These are phyloP conservation scores for Heliconius nattereri DNA, from an alignment of 1,140 invertebrate genomes.

Conservation along the genomic window DNA sequence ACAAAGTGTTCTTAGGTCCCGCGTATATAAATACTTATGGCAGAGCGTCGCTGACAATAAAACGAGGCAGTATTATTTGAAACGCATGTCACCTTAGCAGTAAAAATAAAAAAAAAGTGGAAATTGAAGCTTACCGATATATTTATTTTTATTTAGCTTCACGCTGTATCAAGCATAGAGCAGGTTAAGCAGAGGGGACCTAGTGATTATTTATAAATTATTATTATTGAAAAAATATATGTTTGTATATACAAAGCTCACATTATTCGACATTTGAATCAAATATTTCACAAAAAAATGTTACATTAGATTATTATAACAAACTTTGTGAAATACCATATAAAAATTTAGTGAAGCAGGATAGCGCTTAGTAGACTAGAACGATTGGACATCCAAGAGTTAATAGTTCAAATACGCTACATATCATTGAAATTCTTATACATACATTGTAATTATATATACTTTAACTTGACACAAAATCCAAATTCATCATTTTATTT, in stretches of 20 bases:
- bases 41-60: slow-evolving; percentile 37
- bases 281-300: not conserved
- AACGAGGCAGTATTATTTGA: slow-evolving; percentile 39
- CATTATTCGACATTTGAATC: no score
- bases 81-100: slow-evolving; percentile 15
- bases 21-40: not conserved
- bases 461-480: not conserved
- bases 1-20: not conserved
- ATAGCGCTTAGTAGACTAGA: not conserved
- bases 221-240: not conserved
- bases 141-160: no score
- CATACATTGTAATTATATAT: not conserved
- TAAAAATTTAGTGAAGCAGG: not conserved
- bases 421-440: no score
- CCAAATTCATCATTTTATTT: no score
- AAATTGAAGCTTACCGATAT: not conserved
- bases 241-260: not conserved
- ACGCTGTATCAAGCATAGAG: no score
- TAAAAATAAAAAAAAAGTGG: slow-evolving; percentile 6
- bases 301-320: not conserved
- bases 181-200: no score
- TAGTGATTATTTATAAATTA: no score
- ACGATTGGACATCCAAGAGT: not conserved
- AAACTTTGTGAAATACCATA: no score
- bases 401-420: not conserved